A percentile compares a stretch with the other conserved stretches of the same genome.
Evolutionary conservation across 1,140 invertebrate genomes (phyloP).

Genomic region (Tetramorium alpestre): DNA sequence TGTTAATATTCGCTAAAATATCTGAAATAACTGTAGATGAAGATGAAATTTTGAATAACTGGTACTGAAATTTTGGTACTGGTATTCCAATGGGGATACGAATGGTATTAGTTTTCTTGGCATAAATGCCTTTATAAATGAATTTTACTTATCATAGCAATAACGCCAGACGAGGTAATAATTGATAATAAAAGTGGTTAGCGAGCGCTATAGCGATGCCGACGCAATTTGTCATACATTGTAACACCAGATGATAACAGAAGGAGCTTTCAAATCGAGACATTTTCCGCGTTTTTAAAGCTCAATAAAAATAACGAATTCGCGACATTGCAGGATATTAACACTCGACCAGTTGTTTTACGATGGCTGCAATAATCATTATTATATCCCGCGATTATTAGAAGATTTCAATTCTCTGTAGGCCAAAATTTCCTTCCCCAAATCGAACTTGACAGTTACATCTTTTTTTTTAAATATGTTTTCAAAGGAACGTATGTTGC

Average conservation of each 20-base stretch:
- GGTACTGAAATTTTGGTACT: not conserved
- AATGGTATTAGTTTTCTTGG: not conserved
- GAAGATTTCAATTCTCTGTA: not conserved
- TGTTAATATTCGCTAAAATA: constrained; percentile 6
- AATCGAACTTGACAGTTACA: not conserved
- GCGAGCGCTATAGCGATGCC: too few species aligned
- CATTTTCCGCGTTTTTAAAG: not conserved
- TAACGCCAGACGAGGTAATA: constrained; percentile 11
- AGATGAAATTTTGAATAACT: not conserved
- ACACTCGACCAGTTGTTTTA: not conserved
- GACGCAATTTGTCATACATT: not conserved
- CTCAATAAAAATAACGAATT: not conserved
- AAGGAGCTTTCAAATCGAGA: not conserved
- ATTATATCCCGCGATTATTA: not conserved
- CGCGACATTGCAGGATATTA: not conserved
- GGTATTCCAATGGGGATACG: not conserved
- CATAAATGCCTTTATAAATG: not conserved
- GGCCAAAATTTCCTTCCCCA: not conserved
- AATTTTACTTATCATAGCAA: not conserved
- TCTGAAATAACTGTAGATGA: not conserved
- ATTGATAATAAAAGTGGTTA: constrained; percentile 24
- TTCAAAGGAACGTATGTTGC: not conserved
- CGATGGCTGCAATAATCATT: not conserved
- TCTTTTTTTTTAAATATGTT: not conserved
- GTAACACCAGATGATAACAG: not conserved